Evolutionary conservation across 2,113 vertebrate genomes (phyloP), one percentile per base, ranked within the genome.

Genomic region (Carettochelys insculpta): DNA sequence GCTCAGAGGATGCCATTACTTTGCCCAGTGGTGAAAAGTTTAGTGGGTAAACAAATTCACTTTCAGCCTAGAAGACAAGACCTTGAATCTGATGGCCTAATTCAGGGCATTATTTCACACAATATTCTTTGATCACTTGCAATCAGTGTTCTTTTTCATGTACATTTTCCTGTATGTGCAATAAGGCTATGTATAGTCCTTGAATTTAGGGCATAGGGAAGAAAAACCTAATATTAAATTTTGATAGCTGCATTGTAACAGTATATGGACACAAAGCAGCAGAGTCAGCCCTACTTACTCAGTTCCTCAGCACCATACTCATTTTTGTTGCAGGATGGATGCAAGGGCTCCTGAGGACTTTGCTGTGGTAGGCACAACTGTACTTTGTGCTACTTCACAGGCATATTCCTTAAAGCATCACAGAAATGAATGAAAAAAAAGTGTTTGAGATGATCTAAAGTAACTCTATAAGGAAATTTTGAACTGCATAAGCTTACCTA

Each of bases 61-160:
- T 95, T 94, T 95, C 86, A 53, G 27, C 65, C 61, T 75, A 43
- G 68, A 51, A 71, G 19, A 71, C 43, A n/a, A 80, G 54, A 43
- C 48, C 82, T 3, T 2, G 7, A 27, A 54, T 68, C 8, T 16
- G 71, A 85, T 93, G 34, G 80, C 53, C 50, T 76, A 75, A 53
- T 84, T 51, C 29, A 22, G 12, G 10, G 45, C 14, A 27, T 87
- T 80, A 5, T 95, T 91, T 93, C n/a, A 68, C 61, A 94, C 52
- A 94, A 92, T 73, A 71, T 85, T 80, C 75, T 92, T 95, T 95
- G 92, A 95, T 95, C 95, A 84, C 90, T 95, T 95, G 53, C 68
- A 88, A 91, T 88, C 87, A 88, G 43, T 88, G 48, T 71, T 56
- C 27, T 94, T 22, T 85, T 94, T 79, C 85, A 88, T 47, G 90